phyloP scores from a whole-genome alignment of 2,113 vertebrate genomes.

The Lepidothrix coronata region DNA sequence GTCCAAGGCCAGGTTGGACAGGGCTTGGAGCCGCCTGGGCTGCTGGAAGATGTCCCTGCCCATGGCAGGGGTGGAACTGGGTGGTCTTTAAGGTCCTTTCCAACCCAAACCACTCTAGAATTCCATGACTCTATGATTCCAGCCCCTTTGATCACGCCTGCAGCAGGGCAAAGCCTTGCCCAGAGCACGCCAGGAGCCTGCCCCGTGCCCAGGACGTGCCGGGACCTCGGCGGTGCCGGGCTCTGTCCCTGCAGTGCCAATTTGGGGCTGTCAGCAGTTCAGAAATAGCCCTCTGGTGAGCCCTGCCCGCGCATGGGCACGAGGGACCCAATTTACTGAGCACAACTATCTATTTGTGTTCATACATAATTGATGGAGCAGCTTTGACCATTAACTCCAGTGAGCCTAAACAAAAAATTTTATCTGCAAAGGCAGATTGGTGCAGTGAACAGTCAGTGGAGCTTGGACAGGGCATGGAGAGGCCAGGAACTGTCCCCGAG shows the following conservation, averaged over 20 bases:
- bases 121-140: neutral
- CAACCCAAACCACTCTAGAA: neutral
- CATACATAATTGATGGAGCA: slow-evolving; percentile 28
- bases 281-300: neutral
- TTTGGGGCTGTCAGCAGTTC: neutral
- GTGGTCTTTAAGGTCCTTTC: neutral
- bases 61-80: no score
- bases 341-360: neutral
- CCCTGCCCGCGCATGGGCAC: neutral
- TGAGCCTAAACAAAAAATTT: neutral
- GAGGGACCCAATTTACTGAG: neutral
- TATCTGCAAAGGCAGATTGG: neutral
- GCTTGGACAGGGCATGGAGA: neutral
- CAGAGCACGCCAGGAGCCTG: accelerated
- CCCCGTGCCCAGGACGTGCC: accelerated
- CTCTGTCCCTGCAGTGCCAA: neutral
- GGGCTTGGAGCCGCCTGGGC: neutral
- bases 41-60: neutral
- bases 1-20: neutral
- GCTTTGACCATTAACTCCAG: slow-evolving; percentile 11
- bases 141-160: accelerated
- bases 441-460: neutral
- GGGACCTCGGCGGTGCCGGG: neutral
- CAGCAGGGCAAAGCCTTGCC: neutral
- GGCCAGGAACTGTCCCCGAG: neutral